Percentiles rank a stretch among this genome's conserved stretches.
These are phyloP conservation scores for Nannospalax galili DNA, from an alignment of 2,113 vertebrate species.

Conservation along the genomic window DNA sequence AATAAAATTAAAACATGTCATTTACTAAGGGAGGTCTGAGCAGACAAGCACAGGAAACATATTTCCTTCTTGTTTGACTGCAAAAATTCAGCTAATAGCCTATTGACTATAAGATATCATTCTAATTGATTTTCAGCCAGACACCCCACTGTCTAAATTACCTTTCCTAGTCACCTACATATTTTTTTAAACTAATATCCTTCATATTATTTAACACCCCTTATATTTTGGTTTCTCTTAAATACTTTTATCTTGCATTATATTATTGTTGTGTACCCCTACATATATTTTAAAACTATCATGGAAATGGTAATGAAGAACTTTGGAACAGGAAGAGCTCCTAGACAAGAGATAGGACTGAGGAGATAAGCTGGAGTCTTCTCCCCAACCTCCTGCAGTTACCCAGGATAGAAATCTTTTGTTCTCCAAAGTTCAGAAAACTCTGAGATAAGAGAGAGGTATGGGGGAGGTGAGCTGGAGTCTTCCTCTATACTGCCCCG, in stretches of 20 bases:
- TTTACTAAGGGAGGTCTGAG: constrained; percentile 12
- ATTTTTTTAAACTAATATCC: background rate
- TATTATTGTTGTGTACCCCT: background rate
- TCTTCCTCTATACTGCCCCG: too few relatives aligned
- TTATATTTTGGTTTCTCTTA: constrained; percentile 12
- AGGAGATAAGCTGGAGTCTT: too few relatives aligned
- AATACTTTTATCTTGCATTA: background rate
- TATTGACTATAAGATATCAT: background rate
- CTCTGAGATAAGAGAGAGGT: too few relatives aligned
- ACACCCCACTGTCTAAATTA: background rate
- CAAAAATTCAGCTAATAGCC: constrained; percentile 42
- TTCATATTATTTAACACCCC: background rate
- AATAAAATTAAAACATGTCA: too few relatives aligned
- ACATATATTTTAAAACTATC: background rate
- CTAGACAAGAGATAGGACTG: too few relatives aligned
- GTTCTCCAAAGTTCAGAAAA: too few relatives aligned
- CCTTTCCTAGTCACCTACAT: background rate
- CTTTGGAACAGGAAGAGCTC: too few relatives aligned
- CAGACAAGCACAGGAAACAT: background rate
- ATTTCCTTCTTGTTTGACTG: constrained; percentile 13
- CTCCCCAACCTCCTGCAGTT: too few relatives aligned
- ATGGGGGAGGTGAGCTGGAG: too few relatives aligned
- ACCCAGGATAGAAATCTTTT: too few relatives aligned
- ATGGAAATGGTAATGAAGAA: too few relatives aligned
- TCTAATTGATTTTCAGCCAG: constrained; percentile 1